Percentiles rank a stretch among this genome's conserved stretches.
Conservation (phyloP, 1,140 invertebrate genomes). For the Zaprionus lachaisei region DNA sequence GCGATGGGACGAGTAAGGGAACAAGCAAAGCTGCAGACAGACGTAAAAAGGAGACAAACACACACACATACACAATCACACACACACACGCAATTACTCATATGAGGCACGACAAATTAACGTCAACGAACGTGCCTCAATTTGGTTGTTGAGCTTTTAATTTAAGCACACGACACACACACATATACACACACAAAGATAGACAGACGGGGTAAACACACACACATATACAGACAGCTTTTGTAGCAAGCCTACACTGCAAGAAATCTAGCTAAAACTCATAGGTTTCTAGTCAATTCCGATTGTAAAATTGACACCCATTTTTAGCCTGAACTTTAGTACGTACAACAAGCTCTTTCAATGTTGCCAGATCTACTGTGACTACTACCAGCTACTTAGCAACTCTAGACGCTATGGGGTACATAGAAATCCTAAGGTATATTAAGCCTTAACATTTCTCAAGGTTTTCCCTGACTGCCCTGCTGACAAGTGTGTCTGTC, state of each 20-base stretch:
- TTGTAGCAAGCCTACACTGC: slow-evolving; percentile 16
- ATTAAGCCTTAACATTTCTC: neutral
- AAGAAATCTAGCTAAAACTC: neutral
- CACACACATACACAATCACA: slow-evolving; percentile 9
- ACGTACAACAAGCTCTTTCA: neutral
- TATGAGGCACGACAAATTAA: slow-evolving; percentile 56
- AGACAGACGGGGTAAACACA: neutral
- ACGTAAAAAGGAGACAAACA: slow-evolving; percentile 20
- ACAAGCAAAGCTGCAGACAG: slow-evolving; percentile 31
- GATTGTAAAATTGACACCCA: neutral
- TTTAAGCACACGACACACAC: slow-evolving; percentile 21
- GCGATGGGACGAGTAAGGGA: slow-evolving; percentile 15
- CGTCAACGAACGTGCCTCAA: slow-evolving; percentile 55
- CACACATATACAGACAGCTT: neutral
- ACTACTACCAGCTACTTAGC: neutral
- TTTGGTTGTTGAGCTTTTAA: slow-evolving; percentile 60
- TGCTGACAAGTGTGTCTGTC: no score
- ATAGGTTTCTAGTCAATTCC: neutral
- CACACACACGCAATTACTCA: slow-evolving; percentile 39
- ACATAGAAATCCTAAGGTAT: neutral
- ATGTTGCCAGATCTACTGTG: neutral
- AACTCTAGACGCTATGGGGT: neutral
- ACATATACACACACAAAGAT: neutral
- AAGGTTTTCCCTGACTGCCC: no score
- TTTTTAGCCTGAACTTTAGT: neutral